phyloP scores from a whole-genome alignment of 2,888 invertebrate species.

The Eupithecia abbreviata region DNA sequence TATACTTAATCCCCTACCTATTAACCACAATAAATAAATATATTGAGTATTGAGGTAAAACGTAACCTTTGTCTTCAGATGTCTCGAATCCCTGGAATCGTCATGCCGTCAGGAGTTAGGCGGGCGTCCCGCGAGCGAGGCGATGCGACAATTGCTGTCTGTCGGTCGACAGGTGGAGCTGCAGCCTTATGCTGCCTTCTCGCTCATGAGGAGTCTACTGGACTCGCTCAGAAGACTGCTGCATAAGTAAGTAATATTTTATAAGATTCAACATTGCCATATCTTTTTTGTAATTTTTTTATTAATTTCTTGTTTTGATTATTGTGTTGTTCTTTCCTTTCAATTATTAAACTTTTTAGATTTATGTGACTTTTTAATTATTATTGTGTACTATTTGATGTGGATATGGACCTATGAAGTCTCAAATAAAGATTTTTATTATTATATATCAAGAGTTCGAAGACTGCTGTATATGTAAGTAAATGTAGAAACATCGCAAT shows the following conservation, averaged over 20 bases:
- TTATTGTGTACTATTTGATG: too few relatives aligned
- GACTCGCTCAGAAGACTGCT: slow-evolving; percentile 68
- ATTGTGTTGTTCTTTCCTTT: too few relatives aligned
- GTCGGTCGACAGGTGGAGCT: slow-evolving; percentile 91
- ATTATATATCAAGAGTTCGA: neutral
- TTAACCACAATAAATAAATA: too few relatives aligned
- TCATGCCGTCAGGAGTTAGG: slow-evolving; percentile 66
- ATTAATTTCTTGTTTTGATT: too few relatives aligned
- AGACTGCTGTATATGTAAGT: too few relatives aligned
- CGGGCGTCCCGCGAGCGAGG: slow-evolving; percentile 82
- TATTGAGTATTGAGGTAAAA: neutral
- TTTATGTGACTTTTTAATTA: too few relatives aligned
- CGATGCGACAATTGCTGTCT: slow-evolving; percentile 87
- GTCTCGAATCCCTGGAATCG: slow-evolving; percentile 71
- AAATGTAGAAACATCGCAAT: neutral
- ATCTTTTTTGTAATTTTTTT: too few relatives aligned
- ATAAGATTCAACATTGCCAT: too few relatives aligned
- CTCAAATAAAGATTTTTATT: too few relatives aligned
- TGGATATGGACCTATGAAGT: too few relatives aligned
- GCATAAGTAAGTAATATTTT: slow-evolving; percentile 56
- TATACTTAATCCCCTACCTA: too few relatives aligned
- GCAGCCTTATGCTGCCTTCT: slow-evolving; percentile 69
- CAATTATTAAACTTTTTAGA: too few relatives aligned
- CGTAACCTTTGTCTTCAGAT: slow-evolving; percentile 54
- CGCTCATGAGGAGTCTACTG: slow-evolving; percentile 62